Percentiles rank a stretch among this genome's conserved stretches.
These are phyloP conservation scores for Echeneis naucrates DNA, from an alignment of 2,797 vertebrate genomes.

Conservation along the genomic window DNA sequence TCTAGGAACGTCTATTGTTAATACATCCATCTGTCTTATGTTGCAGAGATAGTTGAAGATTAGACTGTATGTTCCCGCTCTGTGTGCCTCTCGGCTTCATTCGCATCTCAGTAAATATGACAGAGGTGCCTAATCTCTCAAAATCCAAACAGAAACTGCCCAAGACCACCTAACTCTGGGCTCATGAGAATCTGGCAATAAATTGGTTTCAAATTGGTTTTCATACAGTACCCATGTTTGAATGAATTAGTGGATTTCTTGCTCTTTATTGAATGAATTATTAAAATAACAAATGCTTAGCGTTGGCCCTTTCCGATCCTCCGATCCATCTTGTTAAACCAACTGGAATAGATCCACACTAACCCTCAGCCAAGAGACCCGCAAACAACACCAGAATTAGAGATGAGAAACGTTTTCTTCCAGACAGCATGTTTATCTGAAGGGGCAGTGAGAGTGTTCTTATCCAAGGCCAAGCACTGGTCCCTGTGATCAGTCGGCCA, in stretches of 20 bases:
- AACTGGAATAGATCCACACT: slow-evolving; percentile 18
- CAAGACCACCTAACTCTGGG: slow-evolving; percentile 17
- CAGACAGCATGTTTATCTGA: slow-evolving; percentile 68
- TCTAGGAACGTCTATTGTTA: background rate
- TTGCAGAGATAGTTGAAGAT: slow-evolving; percentile 5
- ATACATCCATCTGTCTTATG: background rate
- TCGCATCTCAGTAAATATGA: slow-evolving; percentile 20
- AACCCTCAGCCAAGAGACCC: slow-evolving; percentile 40
- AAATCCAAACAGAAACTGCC: slow-evolving; percentile 47
- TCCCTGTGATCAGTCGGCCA: slow-evolving; percentile 72
- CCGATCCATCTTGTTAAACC: slow-evolving; percentile 24
- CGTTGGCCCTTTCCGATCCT: slow-evolving; percentile 18
- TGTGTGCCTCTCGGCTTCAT: slow-evolving; percentile 23
- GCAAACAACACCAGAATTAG: slow-evolving; percentile 57
- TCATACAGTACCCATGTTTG: slow-evolving; percentile 19
- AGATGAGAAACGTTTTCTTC: slow-evolving; percentile 51
- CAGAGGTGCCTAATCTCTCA: slow-evolving; percentile 31
- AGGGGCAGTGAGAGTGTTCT: slow-evolving; percentile 54
- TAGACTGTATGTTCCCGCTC: slow-evolving; percentile 23
- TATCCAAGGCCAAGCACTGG: slow-evolving; percentile 64
- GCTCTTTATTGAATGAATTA: background rate
- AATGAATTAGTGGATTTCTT: slow-evolving; percentile 16
- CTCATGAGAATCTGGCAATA: slow-evolving; percentile 12
- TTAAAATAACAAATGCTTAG: slow-evolving; percentile 6
- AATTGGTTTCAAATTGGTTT: no score